phyloP scores from a whole-genome alignment of 2,797 vertebrate species.

The Chelidonichthys spinosus region DNA sequence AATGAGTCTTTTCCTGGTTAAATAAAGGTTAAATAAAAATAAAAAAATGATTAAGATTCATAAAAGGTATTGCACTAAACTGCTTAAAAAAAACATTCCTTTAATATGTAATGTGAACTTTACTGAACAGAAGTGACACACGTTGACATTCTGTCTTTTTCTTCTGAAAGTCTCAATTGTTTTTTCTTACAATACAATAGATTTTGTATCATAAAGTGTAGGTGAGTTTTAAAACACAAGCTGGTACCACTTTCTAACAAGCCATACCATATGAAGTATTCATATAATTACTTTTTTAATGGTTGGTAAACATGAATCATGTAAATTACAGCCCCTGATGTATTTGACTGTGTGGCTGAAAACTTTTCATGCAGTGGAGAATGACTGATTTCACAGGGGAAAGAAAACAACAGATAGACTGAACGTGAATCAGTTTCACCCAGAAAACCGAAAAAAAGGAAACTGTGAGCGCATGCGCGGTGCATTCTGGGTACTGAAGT shows the following conservation, averaged over 20 bases:
- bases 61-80: not conserved
- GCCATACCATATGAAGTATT: not conserved
- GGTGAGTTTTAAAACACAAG: conserved; percentile 2
- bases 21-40: too few relatives aligned
- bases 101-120: not conserved
- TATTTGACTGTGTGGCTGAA: too few relatives aligned
- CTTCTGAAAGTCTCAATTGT: not conserved
- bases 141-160: not conserved
- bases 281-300: too few relatives aligned
- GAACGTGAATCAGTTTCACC: not conserved
- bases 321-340: not conserved
- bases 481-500: conserved; percentile 4
- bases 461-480: not conserved
- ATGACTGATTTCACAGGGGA: not conserved
- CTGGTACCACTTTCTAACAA: not conserved
- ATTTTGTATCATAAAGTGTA: not conserved
- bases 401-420: not conserved
- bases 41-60: too few relatives aligned
- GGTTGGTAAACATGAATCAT: not conserved
- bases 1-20: too few relatives aligned
- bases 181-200: not conserved
- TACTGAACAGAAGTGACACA: not conserved
- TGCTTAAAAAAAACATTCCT: not conserved
- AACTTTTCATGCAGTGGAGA: not conserved
- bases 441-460: not conserved